These are phyloP conservation scores for Sepiola atlantica DNA, from an alignment of 2,888 invertebrate species.

Conservation along the genomic window DNA sequence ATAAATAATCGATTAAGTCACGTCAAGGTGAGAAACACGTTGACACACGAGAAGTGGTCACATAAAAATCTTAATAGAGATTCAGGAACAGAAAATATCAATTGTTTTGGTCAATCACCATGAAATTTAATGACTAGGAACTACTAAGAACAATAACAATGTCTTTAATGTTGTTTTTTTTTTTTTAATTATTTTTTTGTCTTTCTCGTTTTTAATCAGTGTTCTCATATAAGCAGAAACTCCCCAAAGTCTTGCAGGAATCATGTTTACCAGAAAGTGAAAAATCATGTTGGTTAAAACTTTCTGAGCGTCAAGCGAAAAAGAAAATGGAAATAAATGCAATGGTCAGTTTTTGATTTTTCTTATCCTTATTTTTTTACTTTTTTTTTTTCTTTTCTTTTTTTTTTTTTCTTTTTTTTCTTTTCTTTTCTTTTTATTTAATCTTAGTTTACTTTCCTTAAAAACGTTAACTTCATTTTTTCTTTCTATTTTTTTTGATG, in stretches of 20 bases:
- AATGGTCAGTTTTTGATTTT: neutral
- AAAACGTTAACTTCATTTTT: too few species aligned
- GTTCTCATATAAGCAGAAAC: conserved; percentile 39
- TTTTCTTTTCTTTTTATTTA: too few species aligned
- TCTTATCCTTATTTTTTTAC: neutral
- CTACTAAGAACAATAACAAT: neutral
- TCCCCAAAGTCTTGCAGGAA: neutral
- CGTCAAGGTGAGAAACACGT: too few species aligned
- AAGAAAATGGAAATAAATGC: neutral
- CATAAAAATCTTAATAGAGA: too few species aligned
- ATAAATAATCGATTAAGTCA: too few species aligned
- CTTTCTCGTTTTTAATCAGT: neutral
- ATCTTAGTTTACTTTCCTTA: too few species aligned
- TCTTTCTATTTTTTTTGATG: too few species aligned
- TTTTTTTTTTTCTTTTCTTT: neutral
- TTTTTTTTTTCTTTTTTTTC: neutral
- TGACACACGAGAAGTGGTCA: too few species aligned
- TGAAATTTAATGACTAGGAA: too few species aligned
- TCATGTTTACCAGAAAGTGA: conserved; percentile 32
- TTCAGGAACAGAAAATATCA: too few species aligned
- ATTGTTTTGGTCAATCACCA: too few species aligned
- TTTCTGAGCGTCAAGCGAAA: neutral
- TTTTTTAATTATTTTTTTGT: too few species aligned
- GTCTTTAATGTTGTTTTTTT: neutral
- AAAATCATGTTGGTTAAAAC: conserved; percentile 38